Evolutionary conservation across 64 coral and sea anemone species (phyloP), one percentile per base, ranked within the genome.

Genomic region (Astreopora myriophthalma): DNA sequence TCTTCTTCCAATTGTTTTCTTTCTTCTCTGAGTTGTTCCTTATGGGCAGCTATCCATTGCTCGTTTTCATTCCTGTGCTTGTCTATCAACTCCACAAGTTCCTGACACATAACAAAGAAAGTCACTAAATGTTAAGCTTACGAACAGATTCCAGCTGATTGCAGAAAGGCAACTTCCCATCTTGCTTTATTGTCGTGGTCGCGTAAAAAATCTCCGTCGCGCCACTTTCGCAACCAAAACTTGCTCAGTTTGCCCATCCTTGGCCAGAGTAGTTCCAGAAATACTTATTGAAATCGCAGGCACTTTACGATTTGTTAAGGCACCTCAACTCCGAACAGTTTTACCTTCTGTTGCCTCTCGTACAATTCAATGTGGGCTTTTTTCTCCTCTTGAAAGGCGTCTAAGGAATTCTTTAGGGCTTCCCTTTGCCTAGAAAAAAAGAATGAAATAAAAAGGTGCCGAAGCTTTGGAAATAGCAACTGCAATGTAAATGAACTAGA

Each of bases 21-120:
- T 92, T 92, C 89, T 33, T 92, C 89, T 14, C 73, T 66, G 16
- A 92, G 64, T 46, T 92, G 67, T 66, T 85, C 30, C 74, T 85
- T 92, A 24, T 32, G 48, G 4, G 2, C 14, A 51, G 70, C 51
- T 24, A 92, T 85, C 89, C 89, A 92, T 32, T 85, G 42, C 78
- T 92, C 89, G 79, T 92, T 92, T 19, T 92, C 89, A 23, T 60
- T 35, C 85, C 81, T 85, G 79, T 92, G 89, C 37, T 68, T 92
- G 28, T 74, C 46, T 10, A 92, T 52, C 77, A 92, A 61, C 52
- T 85, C 89, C 29, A 62, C 37, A 71, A 92, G 26, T 25, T 92
- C 89, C 89, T 92, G 20, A 81, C 38, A 57, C 6, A 91, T 58
- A 28, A 32, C 46, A 20, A 29, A 71, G 9, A 29, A 31, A 22